Base-by-base conservation (phyloP, 2,888 invertebrate genomes). In the Seladonia tumulorum region DNA sequence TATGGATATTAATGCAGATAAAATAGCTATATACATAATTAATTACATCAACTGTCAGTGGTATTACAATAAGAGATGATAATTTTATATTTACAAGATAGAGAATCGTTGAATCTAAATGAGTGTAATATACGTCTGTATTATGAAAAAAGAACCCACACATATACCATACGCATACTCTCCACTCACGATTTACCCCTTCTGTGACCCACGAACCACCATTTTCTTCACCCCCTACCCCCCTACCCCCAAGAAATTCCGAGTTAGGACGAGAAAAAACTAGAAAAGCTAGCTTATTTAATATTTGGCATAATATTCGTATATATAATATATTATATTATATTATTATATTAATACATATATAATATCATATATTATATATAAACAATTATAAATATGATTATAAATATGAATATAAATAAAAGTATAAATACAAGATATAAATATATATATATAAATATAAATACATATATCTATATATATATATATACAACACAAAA, bases 1-100 rank as follows among this genome's bases (percentile, higher is more conserved):
- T 89, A 90, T 85, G 81, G 88, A 86, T 89, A 89, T 89, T 88
- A 85, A 90, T 89, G 83, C 86, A 91, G 83, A 90, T 88, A 89
- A 66, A 66, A 87, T 87, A 89, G 86, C 82, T 90, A 88, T 88
- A 90, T 88, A 90, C 86, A 89, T 87, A 66, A 90, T 85, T 90
- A 91, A 91, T 82, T 90, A 92, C 92, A 93, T 92, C 92, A 93
- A 92, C 90, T 93, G 92, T 93, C 93, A 92, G 93, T 93, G 94
- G 93, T 93, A 93, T 92, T 92, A 91, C 92, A 92, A 91, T 93
- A 93, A 94, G 93, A 95, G 94, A 94, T 93, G 93, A 94, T 94
- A 94, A 94, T 94, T 94, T 95, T 95, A 94, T 95, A 95, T 94
- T 94, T 94, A 94, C 92, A 91, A 90, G 83, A 89, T 86, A 89